These are phyloP conservation scores for Psilopogon haemacephalus DNA, from an alignment of 2,113 vertebrate species.

Conservation along the genomic window DNA sequence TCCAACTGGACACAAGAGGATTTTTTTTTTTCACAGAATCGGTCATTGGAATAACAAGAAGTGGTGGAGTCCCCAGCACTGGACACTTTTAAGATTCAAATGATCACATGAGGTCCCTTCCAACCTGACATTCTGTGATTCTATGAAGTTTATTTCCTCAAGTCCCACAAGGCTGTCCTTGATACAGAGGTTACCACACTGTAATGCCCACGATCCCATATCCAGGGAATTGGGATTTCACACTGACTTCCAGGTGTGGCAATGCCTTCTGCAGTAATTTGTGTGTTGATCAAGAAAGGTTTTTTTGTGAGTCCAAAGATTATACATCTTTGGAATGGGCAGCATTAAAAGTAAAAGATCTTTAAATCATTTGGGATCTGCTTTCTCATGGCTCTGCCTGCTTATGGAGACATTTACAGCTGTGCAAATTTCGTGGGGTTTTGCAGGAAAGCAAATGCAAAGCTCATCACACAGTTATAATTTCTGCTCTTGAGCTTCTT, in stretches of 20 bases:
- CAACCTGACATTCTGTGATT: neutral
- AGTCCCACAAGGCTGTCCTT: neutral
- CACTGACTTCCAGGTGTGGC: neutral
- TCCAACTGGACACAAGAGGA: too few relatives aligned
- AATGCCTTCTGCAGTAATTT: neutral
- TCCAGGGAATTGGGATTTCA: neutral
- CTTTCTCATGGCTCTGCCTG: neutral
- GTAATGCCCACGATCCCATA: neutral
- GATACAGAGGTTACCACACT: neutral
- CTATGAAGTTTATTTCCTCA: neutral
- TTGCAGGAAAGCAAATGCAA: conserved; percentile 28
- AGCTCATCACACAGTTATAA: neutral
- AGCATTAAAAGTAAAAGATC: neutral
- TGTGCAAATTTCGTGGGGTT: neutral
- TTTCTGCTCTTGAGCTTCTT: conserved; percentile 29
- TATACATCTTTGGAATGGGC: neutral
- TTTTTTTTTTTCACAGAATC: too few relatives aligned
- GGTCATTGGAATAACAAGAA: too few relatives aligned
- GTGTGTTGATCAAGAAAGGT: neutral
- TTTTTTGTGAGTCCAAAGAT: neutral
- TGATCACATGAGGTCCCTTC: neutral
- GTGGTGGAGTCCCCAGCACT: too few relatives aligned
- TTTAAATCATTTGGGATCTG: neutral
- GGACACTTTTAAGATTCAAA: too few relatives aligned
- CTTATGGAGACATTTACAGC: neutral